Conservation (phyloP, 37 sponge, comb jelly and placozoan species). For the Aplysina aerophoba region DNA sequence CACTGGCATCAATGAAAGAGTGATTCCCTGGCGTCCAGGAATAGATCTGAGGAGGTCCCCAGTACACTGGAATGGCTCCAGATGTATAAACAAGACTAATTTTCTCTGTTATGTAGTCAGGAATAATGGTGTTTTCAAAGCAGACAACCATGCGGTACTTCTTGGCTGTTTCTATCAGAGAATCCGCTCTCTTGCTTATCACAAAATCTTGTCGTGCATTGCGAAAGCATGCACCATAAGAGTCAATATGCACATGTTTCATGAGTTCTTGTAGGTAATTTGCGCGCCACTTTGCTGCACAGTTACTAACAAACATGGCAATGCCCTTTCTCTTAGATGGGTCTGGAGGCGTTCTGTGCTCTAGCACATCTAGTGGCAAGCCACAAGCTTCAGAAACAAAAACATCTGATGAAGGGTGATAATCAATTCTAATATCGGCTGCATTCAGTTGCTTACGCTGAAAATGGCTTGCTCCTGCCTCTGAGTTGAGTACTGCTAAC, state of each 20-base stretch:
- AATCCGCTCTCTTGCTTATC: neutral
- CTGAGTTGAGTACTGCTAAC: too few relatives aligned
- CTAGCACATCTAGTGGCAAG: too few relatives aligned
- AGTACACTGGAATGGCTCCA: neutral
- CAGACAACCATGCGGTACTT: neutral
- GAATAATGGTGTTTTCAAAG: neutral
- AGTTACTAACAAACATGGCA: too few relatives aligned
- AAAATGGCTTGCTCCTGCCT: too few relatives aligned
- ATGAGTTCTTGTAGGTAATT: neutral
- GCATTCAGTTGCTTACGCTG: too few relatives aligned
- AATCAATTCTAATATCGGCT: too few relatives aligned
- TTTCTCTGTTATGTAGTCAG: neutral
- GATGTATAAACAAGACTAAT: neutral
- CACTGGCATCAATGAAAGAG: neutral
- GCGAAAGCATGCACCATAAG: neutral
- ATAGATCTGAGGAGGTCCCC: neutral
- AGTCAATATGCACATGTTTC: conserved; percentile 1
- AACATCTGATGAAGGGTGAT: too few relatives aligned
- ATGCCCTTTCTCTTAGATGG: too few relatives aligned
- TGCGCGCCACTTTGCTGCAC: neutral
- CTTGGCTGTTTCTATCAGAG: neutral
- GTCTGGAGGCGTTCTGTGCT: too few relatives aligned
- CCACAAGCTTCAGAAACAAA: too few relatives aligned
- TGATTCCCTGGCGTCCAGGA: neutral
- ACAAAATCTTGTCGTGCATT: neutral